These are phyloP conservation scores for Thera britannica DNA, from an alignment of 2,888 invertebrate genomes.

Conservation along the genomic window DNA sequence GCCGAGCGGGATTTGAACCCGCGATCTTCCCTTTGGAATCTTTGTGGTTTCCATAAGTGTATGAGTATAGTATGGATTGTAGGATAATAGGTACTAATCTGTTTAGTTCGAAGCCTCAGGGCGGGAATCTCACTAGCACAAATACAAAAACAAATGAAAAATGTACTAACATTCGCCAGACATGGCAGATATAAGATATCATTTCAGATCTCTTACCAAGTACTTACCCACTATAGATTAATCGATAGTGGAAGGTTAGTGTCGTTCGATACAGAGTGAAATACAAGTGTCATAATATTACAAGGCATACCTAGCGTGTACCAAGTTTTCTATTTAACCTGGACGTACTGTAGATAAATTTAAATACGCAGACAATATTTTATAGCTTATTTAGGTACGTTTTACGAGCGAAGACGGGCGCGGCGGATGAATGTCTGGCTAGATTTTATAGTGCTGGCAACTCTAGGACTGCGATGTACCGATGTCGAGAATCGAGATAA, in stretches of 20 bases:
- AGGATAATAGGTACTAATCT: no score
- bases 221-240: no score
- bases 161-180: no score
- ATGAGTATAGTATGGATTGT: no score
- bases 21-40: no score
- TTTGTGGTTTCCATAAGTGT: no score
- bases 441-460: constrained; percentile 69
- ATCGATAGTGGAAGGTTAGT: background rate
- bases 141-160: no score
- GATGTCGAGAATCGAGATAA: constrained; percentile 46
- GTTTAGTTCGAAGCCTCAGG: no score
- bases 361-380: constrained; percentile 83
- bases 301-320: constrained; percentile 1
- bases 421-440: constrained; percentile 71
- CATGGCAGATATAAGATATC: no score
- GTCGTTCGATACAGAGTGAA: background rate
- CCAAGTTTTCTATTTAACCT: constrained; percentile 56
- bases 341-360: constrained; percentile 71
- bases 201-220: no score
- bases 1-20: no score
- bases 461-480: constrained; percentile 34
- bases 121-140: no score
- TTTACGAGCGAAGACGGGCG: constrained; percentile 79
- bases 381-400: constrained; percentile 81
- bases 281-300: background rate